These are phyloP conservation scores for Eptesicus fuscus DNA, from an alignment of 2,113 vertebrate genomes.

Conservation along the genomic window DNA sequence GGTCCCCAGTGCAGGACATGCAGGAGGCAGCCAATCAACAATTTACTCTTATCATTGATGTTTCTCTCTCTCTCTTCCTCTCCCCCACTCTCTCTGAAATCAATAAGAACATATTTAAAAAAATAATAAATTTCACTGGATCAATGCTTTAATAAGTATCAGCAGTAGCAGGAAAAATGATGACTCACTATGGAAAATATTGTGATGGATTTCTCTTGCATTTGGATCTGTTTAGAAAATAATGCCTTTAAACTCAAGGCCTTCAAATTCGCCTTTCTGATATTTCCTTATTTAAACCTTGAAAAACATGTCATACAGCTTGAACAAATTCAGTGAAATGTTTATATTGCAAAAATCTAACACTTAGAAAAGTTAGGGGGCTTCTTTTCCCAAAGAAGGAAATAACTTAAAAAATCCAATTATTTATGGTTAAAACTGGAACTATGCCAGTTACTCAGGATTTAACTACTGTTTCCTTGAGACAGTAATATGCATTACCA, in stretches of 20 bases:
- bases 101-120: too few relatives aligned
- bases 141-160: not conserved
- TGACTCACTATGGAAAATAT: not conserved
- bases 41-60: too few relatives aligned
- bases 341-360: constrained; percentile 1
- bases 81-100: too few relatives aligned
- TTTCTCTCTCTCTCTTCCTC: too few relatives aligned
- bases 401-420: constrained; percentile 37
- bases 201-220: not conserved
- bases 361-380: not conserved
- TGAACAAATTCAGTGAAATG: not conserved
- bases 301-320: not conserved
- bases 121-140: not conserved
- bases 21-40: too few relatives aligned
- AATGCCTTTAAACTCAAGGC: not conserved
- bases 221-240: not conserved
- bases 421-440: constrained; percentile 39
- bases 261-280: not conserved
- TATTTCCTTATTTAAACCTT: not conserved
- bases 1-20: too few relatives aligned
- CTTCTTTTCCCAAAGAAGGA: not conserved
- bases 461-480: not conserved
- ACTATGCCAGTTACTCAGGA: not conserved
- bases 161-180: not conserved
- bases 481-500: not conserved